These are phyloP conservation scores for Ranitomeya imitator DNA, from an alignment of 2,113 vertebrate species.

Conservation along the genomic window DNA sequence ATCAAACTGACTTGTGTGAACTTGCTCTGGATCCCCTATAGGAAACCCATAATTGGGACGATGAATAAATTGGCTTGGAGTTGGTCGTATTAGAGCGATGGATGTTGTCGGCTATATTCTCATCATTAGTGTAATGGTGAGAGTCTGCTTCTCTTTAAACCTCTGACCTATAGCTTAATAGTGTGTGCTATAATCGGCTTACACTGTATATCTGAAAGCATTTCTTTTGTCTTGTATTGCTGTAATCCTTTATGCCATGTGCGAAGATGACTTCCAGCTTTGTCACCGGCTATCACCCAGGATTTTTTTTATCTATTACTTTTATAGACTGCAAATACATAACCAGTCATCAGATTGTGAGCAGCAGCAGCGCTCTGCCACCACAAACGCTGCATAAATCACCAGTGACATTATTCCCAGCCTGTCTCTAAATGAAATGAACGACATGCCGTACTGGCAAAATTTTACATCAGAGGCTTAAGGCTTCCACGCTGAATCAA, in stretches of 20 bases:
- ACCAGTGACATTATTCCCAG: background rate
- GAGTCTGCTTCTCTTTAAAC: background rate
- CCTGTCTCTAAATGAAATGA: conserved; percentile 26
- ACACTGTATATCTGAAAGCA: background rate
- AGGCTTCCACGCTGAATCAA: conserved; percentile 31
- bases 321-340: conserved; percentile 21
- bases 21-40: too few relatives aligned
- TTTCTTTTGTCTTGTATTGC: background rate
- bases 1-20: too few relatives aligned
- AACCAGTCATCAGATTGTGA: conserved; percentile 4
- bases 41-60: background rate
- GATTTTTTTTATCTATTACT: background rate
- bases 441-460: background rate
- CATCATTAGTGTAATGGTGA: background rate
- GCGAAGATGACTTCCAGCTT: background rate
- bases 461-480: conserved; percentile 11
- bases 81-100: background rate
- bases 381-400: background rate
- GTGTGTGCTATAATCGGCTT: background rate
- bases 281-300: conserved; percentile 1
- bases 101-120: background rate
- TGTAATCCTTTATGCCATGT: background rate
- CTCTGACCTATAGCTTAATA: background rate
- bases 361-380: background rate
- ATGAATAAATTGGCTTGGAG: background rate